A percentile compares a stretch with the other conserved stretches of the same genome.
phyloP scores from a whole-genome alignment of 2,888 invertebrate species.

The Coenonympha arcania region DNA sequence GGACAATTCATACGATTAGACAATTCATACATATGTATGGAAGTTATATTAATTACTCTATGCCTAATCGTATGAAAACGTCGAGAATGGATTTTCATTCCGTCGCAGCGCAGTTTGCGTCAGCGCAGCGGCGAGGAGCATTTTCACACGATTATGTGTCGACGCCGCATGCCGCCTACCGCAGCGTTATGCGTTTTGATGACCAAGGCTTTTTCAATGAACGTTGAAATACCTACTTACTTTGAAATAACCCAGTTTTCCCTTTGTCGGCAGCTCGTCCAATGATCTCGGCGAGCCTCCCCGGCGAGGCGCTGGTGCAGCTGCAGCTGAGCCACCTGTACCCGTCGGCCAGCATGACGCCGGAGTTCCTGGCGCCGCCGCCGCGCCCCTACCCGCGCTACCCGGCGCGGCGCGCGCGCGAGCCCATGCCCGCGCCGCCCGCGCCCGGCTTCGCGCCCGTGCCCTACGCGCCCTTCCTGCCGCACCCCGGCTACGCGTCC shows the following conservation, averaged over 20 bases:
- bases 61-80: too few relatives aligned
- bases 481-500: constrained; percentile 58
- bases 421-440: constrained; percentile 51
- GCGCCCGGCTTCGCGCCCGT: constrained; percentile 48
- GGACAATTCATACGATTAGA: too few relatives aligned
- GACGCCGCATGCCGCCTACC: too few relatives aligned
- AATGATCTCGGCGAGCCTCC: constrained; percentile 80
- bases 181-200: too few relatives aligned
- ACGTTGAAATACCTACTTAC: too few relatives aligned
- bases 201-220: too few relatives aligned
- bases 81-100: too few relatives aligned
- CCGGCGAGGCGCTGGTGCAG: constrained; percentile 77
- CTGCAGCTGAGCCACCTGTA: constrained; percentile 75
- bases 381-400: constrained; percentile 77
- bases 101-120: too few relatives aligned
- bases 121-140: too few relatives aligned
- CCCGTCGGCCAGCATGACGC: constrained; percentile 64
- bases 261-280: constrained; percentile 64
- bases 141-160: too few relatives aligned
- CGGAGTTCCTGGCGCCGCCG: constrained; percentile 79
- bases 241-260: constrained; percentile 9
- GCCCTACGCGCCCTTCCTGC: constrained; percentile 57
- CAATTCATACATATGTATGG: too few relatives aligned
- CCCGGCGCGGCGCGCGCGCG: constrained; percentile 54
- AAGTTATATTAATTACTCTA: too few relatives aligned